Percentiles rank a stretch among this genome's conserved stretches.
Conservation (phyloP, 1,140 invertebrate genomes). For the Drosophila guanche region DNA sequence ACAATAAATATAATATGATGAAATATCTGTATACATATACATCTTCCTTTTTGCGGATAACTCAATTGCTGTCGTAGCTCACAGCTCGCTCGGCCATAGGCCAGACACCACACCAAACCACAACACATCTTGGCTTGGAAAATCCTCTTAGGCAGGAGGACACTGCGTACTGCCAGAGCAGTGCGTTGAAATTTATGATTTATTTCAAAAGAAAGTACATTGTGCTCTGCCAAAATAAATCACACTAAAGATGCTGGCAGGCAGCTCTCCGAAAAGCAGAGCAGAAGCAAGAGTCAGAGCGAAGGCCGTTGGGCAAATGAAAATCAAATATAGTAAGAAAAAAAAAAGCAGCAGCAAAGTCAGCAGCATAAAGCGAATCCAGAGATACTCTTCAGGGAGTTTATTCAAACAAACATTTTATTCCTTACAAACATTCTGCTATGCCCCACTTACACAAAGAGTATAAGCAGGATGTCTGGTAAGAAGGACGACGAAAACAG, state of each 20-base stretch:
- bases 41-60: slow-evolving; percentile 65
- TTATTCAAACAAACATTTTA: too few species aligned
- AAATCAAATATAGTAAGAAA: slow-evolving; percentile 34
- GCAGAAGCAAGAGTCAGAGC: slow-evolving; percentile 18
- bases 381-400: neutral
- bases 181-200: slow-evolving; percentile 81
- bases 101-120: slow-evolving; percentile 1
- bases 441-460: neutral
- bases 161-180: slow-evolving; percentile 47
- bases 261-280: slow-evolving; percentile 30
- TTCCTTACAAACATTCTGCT: neutral
- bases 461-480: slow-evolving; percentile 12
- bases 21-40: slow-evolving; percentile 47
- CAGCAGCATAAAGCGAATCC: too few species aligned
- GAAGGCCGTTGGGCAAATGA: slow-evolving; percentile 28
- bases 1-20: slow-evolving; percentile 69
- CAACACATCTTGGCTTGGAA: slow-evolving; percentile 9
- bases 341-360: neutral
- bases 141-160: neutral
- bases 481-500: neutral
- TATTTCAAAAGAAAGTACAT: slow-evolving; percentile 81
- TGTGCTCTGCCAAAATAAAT: slow-evolving; percentile 77
- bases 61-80: slow-evolving; percentile 63
- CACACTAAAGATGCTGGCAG: slow-evolving; percentile 69
- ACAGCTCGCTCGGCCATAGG: slow-evolving; percentile 37